phyloP scores from a whole-genome alignment of 2,888 invertebrate species.

The Mystacides longicornis region DNA sequence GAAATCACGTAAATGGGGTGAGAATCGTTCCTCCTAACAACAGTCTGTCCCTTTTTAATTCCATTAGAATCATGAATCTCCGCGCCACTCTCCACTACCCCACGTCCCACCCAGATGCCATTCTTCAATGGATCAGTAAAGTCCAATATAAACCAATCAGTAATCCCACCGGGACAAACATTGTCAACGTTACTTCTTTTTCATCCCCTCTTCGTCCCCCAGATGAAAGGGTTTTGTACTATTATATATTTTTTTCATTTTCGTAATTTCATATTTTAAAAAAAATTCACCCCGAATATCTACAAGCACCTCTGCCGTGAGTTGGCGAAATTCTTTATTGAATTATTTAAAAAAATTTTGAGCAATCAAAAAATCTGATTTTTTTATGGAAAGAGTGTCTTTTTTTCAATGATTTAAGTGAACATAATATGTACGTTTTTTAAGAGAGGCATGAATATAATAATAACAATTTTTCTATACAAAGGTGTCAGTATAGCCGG shows the following conservation, averaged over 20 bases:
- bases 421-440: no score
- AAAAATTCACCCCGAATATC: no score
- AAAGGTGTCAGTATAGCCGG: no score
- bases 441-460: no score
- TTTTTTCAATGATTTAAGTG: no score
- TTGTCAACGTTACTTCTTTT: slow-evolving; percentile 5
- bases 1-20: slow-evolving; percentile 1
- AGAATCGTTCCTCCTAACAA: background rate
- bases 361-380: no score
- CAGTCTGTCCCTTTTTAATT: slow-evolving; percentile 4
- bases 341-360: no score
- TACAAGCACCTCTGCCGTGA: no score
- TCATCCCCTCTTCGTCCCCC: background rate
- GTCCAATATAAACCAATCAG: slow-evolving; percentile 8
- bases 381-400: no score
- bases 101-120: background rate
- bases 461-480: no score
- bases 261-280: no score
- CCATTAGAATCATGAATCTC: slow-evolving; percentile 2
- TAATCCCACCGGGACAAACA: background rate
- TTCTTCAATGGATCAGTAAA: slow-evolving; percentile 7
- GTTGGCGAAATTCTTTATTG: no score
- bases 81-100: background rate
- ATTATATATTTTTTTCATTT: background rate
- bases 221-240: background rate